phyloP scores from a whole-genome alignment of 2,888 invertebrate genomes.

The Cerastoderma edule region DNA sequence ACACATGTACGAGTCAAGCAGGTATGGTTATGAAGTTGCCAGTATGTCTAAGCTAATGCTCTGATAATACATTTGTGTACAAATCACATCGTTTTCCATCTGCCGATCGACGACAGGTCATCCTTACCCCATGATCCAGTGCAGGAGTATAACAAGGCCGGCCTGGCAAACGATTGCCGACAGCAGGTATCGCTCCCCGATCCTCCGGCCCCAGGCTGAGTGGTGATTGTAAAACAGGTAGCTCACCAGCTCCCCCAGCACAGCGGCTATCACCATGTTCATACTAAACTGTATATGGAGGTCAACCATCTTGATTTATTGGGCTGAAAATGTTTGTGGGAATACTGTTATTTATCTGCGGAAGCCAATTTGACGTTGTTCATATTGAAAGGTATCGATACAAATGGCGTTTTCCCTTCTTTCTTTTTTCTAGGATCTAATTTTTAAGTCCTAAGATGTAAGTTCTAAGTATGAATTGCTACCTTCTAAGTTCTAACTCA shows the following conservation, averaged over 20 bases:
- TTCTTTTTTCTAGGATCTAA: no score
- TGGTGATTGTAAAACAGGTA: slow-evolving; percentile 71
- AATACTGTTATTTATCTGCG: no score
- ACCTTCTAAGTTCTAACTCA: no score
- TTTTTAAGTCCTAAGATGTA: no score
- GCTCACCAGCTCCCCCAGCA: slow-evolving; percentile 75
- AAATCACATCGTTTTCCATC: not conserved
- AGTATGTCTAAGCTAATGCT: not conserved
- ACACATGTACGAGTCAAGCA: not conserved
- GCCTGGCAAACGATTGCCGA: slow-evolving; percentile 72
- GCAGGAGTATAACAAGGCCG: slow-evolving; percentile 70
- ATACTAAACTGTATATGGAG: slow-evolving; percentile 71
- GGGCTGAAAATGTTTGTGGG: no score
- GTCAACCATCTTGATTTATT: slow-evolving; percentile 64
- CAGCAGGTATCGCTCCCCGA: slow-evolving; percentile 72
- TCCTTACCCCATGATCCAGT: slow-evolving; percentile 75
- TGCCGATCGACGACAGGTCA: not conserved
- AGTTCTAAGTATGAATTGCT: no score
- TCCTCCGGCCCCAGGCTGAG: slow-evolving; percentile 68
- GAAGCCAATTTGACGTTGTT: no score
- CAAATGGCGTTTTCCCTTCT: no score
- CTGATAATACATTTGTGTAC: not conserved
- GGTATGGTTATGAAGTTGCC: not conserved
- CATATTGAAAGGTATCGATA: no score
- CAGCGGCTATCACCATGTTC: slow-evolving; percentile 73